Base-by-base conservation (phyloP, 2,797 vertebrate genomes). In the Gallinago solitaria region DNA sequence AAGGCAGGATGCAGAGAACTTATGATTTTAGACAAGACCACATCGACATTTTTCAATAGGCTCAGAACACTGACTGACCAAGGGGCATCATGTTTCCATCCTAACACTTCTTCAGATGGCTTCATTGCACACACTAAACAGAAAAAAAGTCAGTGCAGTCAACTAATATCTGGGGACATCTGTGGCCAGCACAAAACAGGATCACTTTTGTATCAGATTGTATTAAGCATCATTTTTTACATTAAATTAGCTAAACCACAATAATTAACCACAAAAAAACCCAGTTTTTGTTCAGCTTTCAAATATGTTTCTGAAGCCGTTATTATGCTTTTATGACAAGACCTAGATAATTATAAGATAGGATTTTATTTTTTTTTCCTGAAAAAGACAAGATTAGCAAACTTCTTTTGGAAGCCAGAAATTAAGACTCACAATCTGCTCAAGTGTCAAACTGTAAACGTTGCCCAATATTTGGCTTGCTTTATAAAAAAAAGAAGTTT, bases 201-300 rank as follows among this genome's bases (percentile, higher is more conserved):
- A 87, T 64, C 28, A 19, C 32, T 87, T 59, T 83, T 75, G 1
- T 9, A 81, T 63, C 33, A 81, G 32, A 77, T 2, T 82, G 30
- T 28, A 86, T 54, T n/a, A 88, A 90, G 23, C 12, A 60, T 6
- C 0, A 3, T 23, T 82, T 82, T 80, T 91, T 37, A 65, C 54
- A 75, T 17, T 63, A 78, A 87, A 75, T 85, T 65, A 89, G 25
- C 35, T 83, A 94, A 89, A 90, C 68, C 19, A 90, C 63, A 89
- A 83, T 19, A n/a, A 95, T 87, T 80, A 95, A 89, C 50, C 61
- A 89, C 54, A 83, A 35, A 87, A 45, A 80, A 8, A 13, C 9
- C 4, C 25, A 67, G 39, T 21, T 95, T 96, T 94, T 95, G 95
- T 94, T 96, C 83, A 57, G 70, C 47, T 61, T 92, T 95, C 86